These are phyloP conservation scores for Tilapia sparmanii DNA, from an alignment of 2,113 vertebrate genomes.

Conservation along the genomic window DNA sequence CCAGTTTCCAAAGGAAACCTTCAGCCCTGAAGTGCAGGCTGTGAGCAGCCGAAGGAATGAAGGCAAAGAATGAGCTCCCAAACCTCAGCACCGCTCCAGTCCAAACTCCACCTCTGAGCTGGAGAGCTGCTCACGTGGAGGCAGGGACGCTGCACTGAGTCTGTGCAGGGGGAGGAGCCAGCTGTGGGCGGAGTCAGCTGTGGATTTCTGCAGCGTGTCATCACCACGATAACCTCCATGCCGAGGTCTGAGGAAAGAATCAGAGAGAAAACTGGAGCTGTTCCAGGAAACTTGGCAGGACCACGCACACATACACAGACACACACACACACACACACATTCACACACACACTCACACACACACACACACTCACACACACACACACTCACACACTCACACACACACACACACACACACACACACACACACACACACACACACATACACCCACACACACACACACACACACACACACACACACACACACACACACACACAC, in stretches of 20 bases:
- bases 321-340: fast-evolving
- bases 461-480: fast-evolving
- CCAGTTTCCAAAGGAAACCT: background rate
- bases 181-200: background rate
- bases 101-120: background rate
- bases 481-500: background rate
- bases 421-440: background rate
- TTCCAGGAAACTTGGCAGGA: constrained; percentile 33
- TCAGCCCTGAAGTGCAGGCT: background rate
- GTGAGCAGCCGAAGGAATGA: background rate
- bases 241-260: background rate
- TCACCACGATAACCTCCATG: background rate
- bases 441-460: background rate
- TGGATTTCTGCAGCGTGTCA: background rate
- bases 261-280: background rate
- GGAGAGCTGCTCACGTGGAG: background rate
- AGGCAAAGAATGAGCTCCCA: background rate
- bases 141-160: background rate
- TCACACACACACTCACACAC: fast-evolving
- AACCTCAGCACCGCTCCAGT: background rate
- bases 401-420: background rate
- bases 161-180: background rate
- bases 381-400: background rate
- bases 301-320: fast-evolving
- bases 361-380: fast-evolving